Evolutionary conservation across 1,140 invertebrate genomes (phyloP).

Genomic region (Melitaea cinxia): DNA sequence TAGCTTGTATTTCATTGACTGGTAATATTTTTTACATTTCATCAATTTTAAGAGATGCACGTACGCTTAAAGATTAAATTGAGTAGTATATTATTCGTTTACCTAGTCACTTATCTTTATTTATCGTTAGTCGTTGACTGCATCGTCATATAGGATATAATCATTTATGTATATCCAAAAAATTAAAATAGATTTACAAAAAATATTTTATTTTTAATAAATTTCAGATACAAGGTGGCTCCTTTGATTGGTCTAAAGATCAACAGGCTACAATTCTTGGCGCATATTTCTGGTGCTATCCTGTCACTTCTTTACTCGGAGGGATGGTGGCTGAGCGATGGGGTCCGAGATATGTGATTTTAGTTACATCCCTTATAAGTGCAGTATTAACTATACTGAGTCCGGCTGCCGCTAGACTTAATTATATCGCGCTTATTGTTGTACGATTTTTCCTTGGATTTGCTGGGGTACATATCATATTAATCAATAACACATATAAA

Average conservation of each 20-base stretch:
- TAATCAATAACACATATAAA: not conserved
- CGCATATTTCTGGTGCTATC: slow-evolving; percentile 86
- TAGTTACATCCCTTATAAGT: slow-evolving; percentile 83
- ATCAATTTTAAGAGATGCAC: too few species aligned
- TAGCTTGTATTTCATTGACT: not conserved
- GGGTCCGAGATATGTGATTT: slow-evolving; percentile 88
- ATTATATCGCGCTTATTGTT: slow-evolving; percentile 84
- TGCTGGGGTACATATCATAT: slow-evolving; percentile 82
- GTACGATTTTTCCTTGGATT: slow-evolving; percentile 86
- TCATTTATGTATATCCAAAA: too few species aligned
- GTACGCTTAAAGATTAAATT: too few species aligned
- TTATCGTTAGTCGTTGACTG: too few species aligned
- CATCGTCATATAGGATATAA: too few species aligned
- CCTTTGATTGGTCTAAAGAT: slow-evolving; percentile 83
- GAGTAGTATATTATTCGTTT: too few species aligned
- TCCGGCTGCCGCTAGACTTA: slow-evolving; percentile 84
- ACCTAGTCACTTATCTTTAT: too few species aligned
- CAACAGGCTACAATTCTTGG: slow-evolving; percentile 86
- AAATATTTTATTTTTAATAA: too few species aligned
- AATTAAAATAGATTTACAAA: too few species aligned
- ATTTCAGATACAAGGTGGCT: slow-evolving; percentile 36
- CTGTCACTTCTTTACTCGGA: slow-evolving; percentile 83
- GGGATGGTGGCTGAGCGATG: slow-evolving; percentile 88
- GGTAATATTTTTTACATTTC: not conserved
- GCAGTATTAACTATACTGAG: slow-evolving; percentile 87